Evolutionary conservation across 2,113 vertebrate genomes (phyloP), one percentile per base, ranked within the genome.

Genomic region (Zapornia atra): DNA sequence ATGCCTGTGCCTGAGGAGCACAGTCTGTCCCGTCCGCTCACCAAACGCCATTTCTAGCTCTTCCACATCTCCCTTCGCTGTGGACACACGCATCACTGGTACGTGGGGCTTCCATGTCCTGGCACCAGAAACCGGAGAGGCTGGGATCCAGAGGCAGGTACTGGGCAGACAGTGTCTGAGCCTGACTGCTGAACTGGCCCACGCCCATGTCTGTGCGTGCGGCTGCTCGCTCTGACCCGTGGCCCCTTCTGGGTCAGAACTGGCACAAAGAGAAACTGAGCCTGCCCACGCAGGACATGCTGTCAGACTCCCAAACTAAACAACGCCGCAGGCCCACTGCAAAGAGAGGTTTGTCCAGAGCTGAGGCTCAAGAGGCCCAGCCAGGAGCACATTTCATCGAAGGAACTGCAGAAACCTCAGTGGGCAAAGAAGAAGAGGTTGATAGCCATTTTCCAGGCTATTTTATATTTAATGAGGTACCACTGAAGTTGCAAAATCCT

Each of bases 201-300:
- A 1, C 12, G 13, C 2, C 8, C 26, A 2, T 9, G 7, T 26
- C 51, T 40, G 15, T 42, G 14, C 1, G 0, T 36, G 5, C 1
- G 0, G 26, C 26, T 59, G 15, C 53, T 28, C 54, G 38, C 8
- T 0, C 2, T 22, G 15, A 15, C 40, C 48, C 33, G 14, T 19
- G 6, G 46, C 48, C 69, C 31, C 18, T 40, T 81, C 54, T 31
- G 22, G 28, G 53, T 71, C 38, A 54, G 28, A 56, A 57, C 31
- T 16, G 10, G 40, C 59, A 69, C 28, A 50, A 28, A 60, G 29
- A 54, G 22, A 50, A 61, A 28, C 2, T 15, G 38, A 38, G 19
- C 1, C 1, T 63, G 61, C 73, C 34, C 24, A 60, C 17, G 16
- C 26, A 78, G 46, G 17, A 19, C 9, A 17, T 2, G 7, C 20